These are phyloP conservation scores for Corythaeola cristata DNA, from an alignment of 2,113 vertebrate genomes.

Conservation along the genomic window DNA sequence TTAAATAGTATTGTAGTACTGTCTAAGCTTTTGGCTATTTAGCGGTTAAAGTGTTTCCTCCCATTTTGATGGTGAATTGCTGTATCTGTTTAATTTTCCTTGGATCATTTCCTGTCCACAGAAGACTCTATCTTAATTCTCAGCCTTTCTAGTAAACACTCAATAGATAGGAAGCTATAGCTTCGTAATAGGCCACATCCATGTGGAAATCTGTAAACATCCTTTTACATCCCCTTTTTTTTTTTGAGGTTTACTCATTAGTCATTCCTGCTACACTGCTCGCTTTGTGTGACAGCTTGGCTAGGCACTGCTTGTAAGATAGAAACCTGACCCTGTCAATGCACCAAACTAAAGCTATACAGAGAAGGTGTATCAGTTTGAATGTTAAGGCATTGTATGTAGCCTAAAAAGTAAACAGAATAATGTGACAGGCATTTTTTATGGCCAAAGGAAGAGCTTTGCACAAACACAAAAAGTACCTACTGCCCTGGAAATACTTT, in stretches of 20 bases:
- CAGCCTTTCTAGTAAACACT: constrained; percentile 58
- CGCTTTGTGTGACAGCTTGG: not conserved
- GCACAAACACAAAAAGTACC: not conserved
- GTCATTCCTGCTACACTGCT: not conserved
- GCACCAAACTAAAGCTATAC: not conserved
- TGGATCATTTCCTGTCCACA: constrained; percentile 50
- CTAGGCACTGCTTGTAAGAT: not conserved
- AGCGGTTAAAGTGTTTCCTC: constrained; percentile 37
- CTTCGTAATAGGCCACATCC: constrained; percentile 30
- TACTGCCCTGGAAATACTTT: not conserved
- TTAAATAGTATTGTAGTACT: not conserved
- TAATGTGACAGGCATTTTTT: not conserved
- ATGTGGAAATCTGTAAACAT: constrained; percentile 56
- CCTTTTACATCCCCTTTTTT: not conserved
- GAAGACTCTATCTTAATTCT: constrained; percentile 46
- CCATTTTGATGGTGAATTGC: constrained; percentile 5
- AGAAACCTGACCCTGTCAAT: not conserved
- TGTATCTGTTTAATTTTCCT: constrained; percentile 52
- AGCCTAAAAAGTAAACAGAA: not conserved
- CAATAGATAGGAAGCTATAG: constrained; percentile 56
- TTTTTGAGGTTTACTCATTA: not conserved
- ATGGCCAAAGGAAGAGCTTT: not conserved
- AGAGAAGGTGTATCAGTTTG: not conserved
- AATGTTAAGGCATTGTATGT: not conserved
- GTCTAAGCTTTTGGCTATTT: not conserved